phyloP scores from a whole-genome alignment of 2,888 invertebrate species.

The Polydrusus pterygomalis region DNA sequence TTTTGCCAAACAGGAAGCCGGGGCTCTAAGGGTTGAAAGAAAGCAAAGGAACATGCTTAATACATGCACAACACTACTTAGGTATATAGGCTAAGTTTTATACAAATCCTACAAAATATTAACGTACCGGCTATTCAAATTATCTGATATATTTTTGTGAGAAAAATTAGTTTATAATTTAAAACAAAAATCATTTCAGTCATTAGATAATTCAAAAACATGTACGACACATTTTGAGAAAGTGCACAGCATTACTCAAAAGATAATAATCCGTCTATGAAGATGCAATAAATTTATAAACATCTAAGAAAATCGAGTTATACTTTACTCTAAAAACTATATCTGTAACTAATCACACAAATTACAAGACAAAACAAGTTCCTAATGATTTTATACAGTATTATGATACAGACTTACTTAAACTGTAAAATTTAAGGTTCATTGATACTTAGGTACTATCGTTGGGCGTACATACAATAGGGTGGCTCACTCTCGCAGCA shows the following conservation, averaged over 20 bases:
- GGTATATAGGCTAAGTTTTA: constrained; percentile 25
- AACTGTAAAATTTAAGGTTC: not conserved
- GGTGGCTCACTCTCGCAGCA: too few relatives aligned
- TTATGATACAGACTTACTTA: constrained; percentile 4
- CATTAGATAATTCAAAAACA: not conserved
- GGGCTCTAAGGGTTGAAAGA: constrained; percentile 72
- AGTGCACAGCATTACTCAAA: not conserved
- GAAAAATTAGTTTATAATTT: not conserved
- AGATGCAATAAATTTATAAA: not conserved
- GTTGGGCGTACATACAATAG: too few relatives aligned
- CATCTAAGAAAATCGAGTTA: constrained; percentile 15
- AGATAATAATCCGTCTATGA: not conserved
- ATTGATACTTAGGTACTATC: too few relatives aligned
- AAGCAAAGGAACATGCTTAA: constrained; percentile 70
- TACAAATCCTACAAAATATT: constrained; percentile 15
- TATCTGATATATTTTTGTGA: not conserved
- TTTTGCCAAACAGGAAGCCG: constrained; percentile 74
- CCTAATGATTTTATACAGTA: constrained; percentile 13
- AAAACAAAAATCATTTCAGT: too few relatives aligned
- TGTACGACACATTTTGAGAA: not conserved
- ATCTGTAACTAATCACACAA: not conserved
- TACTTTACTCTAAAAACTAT: not conserved
- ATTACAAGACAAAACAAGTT: constrained; percentile 5
- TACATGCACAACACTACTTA: constrained; percentile 53
- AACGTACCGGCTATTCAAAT: not conserved